Conservation (phyloP, 2,797 vertebrate genomes). For the Chrysocyon brachyurus region DNA sequence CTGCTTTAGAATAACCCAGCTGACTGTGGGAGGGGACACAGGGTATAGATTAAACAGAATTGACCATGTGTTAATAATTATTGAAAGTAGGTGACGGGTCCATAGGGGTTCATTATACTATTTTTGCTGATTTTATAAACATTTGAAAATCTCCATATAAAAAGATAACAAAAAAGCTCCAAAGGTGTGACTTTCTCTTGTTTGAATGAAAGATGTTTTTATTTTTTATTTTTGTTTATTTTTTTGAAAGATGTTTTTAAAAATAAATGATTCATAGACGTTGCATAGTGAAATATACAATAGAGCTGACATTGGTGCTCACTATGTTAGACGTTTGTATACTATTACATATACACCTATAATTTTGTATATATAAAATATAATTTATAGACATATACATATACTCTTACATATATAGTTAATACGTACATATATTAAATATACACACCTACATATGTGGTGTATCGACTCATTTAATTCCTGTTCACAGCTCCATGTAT, state of each 20-base stretch:
- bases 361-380: not conserved
- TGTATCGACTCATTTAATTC: not conserved
- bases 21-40: not conserved
- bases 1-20: slow-evolving; percentile 34
- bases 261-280: slow-evolving; percentile 14
- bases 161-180: not conserved
- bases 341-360: not conserved
- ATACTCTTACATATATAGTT: too few relatives aligned
- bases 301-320: not conserved
- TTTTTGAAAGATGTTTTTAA: not conserved
- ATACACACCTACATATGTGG: not conserved
- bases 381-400: not conserved
- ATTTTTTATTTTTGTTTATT: too few relatives aligned
- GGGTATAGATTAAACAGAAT: not conserved
- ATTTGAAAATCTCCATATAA: slow-evolving; percentile 38
- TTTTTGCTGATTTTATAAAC: slow-evolving; percentile 36
- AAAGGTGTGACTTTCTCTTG: not conserved
- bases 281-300: slow-evolving; percentile 35
- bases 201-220: not conserved
- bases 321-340: not conserved
- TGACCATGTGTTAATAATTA: not conserved
- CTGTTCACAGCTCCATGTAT: not conserved
- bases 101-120: not conserved
- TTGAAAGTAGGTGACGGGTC: not conserved
- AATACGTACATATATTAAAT: not conserved